Base-by-base conservation (phyloP, 1,140 invertebrate species). In the Drosophila gunungcola region DNA sequence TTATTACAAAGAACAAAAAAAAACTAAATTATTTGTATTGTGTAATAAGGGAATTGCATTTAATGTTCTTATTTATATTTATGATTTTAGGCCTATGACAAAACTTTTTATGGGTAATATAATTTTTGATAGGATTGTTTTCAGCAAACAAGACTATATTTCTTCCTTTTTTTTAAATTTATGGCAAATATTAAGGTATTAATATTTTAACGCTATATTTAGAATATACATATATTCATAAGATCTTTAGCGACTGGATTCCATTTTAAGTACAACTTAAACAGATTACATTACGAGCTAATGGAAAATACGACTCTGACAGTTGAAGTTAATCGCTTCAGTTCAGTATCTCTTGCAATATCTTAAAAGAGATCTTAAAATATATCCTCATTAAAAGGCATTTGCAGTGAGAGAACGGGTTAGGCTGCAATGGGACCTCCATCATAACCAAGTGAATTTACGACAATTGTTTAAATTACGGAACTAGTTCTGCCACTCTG, bases 371-470 rank as follows among this genome's bases (percentile, higher is more conserved):
- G n/a, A 55, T 55, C 25, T 32, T n/a, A 16, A 48, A 6, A 49
- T 10, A 38, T 27, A 41, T 21, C 7, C 21, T 27, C 49, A 21
- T 21, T 52, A 36, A 52, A 16, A 16, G 16, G 3, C 48, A 49
- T 49, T 29, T 34, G 29, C 32, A 36, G 32, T 12, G 9, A 36
- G 2, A 10, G 5, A 57, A 52, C 32, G 9, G 34, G 45, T 56
- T 36, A 10, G 11, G 11, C 12, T 3, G 12, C 45, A 27, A 48
- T 34, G 48, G n/a, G 48, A 34, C 29, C 48, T 34, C n/a, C 16
- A 58, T 38, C 61, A 68, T 65, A 67, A 65, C 12, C 10, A 62
- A 67, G 16, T 62, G 16, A 67, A 49, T 61, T 67, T 67, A 67
- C 29, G 56, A 58, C 56, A 67, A 41, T 49, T 41, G 34, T 11